These are phyloP conservation scores for Bimastos eiseni DNA, from an alignment of 2,888 invertebrate species.

Conservation along the genomic window DNA sequence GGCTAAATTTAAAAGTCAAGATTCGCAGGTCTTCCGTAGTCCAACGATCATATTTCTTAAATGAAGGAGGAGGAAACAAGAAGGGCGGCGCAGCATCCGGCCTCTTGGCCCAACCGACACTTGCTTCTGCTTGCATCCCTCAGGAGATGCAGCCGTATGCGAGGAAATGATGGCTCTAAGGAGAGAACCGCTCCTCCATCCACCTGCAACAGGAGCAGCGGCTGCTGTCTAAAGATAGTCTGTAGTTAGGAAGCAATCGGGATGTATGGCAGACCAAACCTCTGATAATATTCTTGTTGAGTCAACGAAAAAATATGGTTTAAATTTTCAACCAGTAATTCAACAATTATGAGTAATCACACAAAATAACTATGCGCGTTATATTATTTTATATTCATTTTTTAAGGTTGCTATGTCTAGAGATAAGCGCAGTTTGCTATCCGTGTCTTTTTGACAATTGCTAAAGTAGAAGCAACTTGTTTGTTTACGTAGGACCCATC, in stretches of 20 bases:
- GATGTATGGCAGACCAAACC: neutral
- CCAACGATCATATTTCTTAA: constrained; percentile 5
- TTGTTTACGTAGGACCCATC: too few relatives aligned
- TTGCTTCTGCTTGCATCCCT: neutral
- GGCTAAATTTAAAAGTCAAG: constrained; percentile 13
- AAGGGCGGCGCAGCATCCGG: neutral
- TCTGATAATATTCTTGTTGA: neutral
- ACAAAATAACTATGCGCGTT: neutral
- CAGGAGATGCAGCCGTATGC: neutral
- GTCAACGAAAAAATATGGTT: neutral
- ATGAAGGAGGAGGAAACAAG: neutral
- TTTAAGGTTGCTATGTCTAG: neutral
- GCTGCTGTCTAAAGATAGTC: neutral
- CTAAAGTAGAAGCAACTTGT: neutral
- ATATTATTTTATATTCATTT: neutral
- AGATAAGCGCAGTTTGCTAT: neutral
- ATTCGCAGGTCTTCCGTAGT: neutral
- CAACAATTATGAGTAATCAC: neutral
- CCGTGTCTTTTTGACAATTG: neutral
- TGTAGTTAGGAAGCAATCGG: neutral
- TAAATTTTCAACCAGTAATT: neutral
- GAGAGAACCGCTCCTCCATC: neutral
- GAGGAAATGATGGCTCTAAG: neutral
- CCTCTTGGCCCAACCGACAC: neutral
- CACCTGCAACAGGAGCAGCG: neutral